Percentiles rank a stretch among this genome's conserved stretches.
These are phyloP conservation scores for Carcinoscorpius rotundicauda DNA, from an alignment of 1,140 invertebrate species.

Conservation along the genomic window DNA sequence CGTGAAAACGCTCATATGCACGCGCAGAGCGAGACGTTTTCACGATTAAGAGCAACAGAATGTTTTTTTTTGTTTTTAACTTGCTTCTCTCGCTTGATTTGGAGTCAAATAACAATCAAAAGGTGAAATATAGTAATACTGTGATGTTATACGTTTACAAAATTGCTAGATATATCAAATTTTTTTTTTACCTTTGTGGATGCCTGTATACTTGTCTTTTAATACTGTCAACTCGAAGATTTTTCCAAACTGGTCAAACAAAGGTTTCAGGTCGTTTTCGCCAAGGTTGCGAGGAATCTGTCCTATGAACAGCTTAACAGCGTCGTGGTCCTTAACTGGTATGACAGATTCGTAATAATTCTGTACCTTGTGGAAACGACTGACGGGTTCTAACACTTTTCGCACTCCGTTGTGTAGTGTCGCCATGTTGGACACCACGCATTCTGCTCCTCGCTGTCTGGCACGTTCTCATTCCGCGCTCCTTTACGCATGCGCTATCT, in stretches of 20 bases:
- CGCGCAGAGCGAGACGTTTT: no score
- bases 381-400: not conserved
- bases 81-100: no score
- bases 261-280: conserved; percentile 72
- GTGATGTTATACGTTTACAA: no score
- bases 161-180: no score
- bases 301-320: conserved; percentile 80
- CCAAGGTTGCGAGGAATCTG: conserved; percentile 83
- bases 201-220: conserved; percentile 83
- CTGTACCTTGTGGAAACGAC: not conserved
- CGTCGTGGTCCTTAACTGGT: conserved; percentile 39
- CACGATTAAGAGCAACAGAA: no score
- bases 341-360: not conserved
- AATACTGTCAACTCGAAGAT: conserved; percentile 88
- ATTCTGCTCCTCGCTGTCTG: conserved; percentile 10
- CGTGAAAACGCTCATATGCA: no score
- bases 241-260: conserved; percentile 86
- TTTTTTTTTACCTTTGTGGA: conserved; percentile 66
- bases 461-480: not conserved
- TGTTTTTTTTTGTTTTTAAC: no score
- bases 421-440: conserved; percentile 16
- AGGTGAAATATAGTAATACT: no score
- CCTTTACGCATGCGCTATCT: no score
- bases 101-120: no score
- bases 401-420: conserved; percentile 18